Percentiles rank a stretch among this genome's conserved stretches.
Evolutionary conservation across 2,888 invertebrate genomes (phyloP).

Genomic region (Coenonympha arcania): DNA sequence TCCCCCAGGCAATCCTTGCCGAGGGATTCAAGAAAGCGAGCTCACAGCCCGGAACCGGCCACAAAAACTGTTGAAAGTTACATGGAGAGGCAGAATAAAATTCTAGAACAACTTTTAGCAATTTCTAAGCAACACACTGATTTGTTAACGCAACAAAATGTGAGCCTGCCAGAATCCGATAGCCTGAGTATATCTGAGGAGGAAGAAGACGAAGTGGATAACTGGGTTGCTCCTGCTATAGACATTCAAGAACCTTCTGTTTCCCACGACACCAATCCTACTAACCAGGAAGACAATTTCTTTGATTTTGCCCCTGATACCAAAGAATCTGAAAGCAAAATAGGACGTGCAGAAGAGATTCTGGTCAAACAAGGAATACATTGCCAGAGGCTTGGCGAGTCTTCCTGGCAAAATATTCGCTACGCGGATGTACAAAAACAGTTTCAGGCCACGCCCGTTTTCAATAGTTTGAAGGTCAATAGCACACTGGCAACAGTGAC

Average conservation of each 20-base stretch:
- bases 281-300: neutral
- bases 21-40: too few relatives aligned
- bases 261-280: neutral
- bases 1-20: too few relatives aligned
- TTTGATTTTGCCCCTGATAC: too few relatives aligned
- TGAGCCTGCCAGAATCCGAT: neutral
- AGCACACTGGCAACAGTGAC: neutral
- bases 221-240: neutral
- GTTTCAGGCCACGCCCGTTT: neutral
- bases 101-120: neutral
- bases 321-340: too few relatives aligned
- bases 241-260: neutral
- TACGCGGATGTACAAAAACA: neutral
- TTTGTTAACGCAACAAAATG: neutral
- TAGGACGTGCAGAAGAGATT: neutral
- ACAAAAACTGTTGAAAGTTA: too few relatives aligned
- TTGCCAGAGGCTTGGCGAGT: neutral
- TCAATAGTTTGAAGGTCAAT: neutral
- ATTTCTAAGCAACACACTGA: neutral
- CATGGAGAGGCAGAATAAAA: neutral
- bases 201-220: neutral
- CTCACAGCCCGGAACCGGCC: too few relatives aligned
- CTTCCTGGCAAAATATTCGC: neutral
- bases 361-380: neutral
- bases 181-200: neutral